Evolutionary conservation across 2,888 invertebrate species (phyloP), one percentile per base, ranked within the genome.

Genomic region (Blera fallax): DNA sequence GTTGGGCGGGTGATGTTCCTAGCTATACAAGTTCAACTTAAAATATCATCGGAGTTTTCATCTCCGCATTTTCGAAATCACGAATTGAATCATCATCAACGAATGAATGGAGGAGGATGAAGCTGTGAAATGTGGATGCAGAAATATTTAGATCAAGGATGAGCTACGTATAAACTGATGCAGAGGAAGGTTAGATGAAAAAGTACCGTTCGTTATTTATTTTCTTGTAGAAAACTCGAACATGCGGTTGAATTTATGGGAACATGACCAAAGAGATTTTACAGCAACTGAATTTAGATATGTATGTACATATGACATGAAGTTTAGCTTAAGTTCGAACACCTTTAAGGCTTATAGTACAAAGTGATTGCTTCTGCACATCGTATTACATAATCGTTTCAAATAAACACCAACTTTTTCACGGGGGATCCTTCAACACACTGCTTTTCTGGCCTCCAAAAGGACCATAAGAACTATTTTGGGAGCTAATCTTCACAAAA

Each of bases 1-100:
- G 74, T n/a, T n/a, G 56, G 65, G 24, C 24, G 24, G n/a, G 56
- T 5, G 56, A 24, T 56, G 43, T 18, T 48, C 8, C 21, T 32
- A 21, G 21, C 29, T 27, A 24, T 40, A 11, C 37, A 52, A 29
- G 60, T 43, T 72, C 16, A 58, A 70, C 65, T 81, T 40, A 32
- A 37, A 32, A 64, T 69, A 69, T 62, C 76, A 76, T 48, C 24
- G n/a, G 21, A 56, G 77, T 69, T 76, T 69, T 24, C 69, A 76
- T 40, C 48, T 37, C 27, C 45, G 54, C 37, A 40, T 52, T 62
- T 76, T 69, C 6, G 34, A 70, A 70, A 65, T 65, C 34, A 43
- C 43, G 54, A 72, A 82, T 82, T 82, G 77, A 82, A 70, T 82
- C 40, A 70, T 77, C 77, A 70, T 70, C 70, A 56, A 32, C 21